Evolutionary conservation across 2,888 invertebrate genomes (phyloP), one percentile per base, ranked within the genome.

Genomic region (Leptogaster cylindrica): DNA sequence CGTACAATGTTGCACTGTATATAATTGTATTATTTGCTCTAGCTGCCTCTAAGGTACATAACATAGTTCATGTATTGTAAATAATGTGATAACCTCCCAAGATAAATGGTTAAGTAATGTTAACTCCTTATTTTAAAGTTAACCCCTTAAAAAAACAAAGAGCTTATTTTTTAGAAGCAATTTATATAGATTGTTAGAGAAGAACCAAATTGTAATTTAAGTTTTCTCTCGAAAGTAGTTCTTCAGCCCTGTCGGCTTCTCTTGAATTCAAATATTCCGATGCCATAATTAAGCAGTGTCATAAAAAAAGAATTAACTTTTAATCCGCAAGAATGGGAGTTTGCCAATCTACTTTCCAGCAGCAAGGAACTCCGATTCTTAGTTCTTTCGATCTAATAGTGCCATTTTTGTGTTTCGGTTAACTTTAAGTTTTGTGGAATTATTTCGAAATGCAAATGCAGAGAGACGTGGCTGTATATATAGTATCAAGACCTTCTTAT

Each of bases 111-210:
- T 48, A 64, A 48, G 33, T 28, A 64, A 28, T 48, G 64, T 48
- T 48, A 64, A 48, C 48, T 31, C 48, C 46, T 48, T 48, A 25
- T 23, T 36, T 52, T 51, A 66, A 69, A 66, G 48, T 65, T 69
- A 52, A 67, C 44, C 48, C 58, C 58, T n/a, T n/a, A n/a, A n/a
- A 44, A 48, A 41, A 63, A 64, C 63, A 65, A 69, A 69, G 69
- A 69, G 69, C 69, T 69, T 69, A 69, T 69, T 69, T 69, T 69
- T 46, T 69, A 69, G 69, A 67, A 69, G 64, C 46, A 67, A 67
- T 65, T 33, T 64, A 55, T 31, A 27, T 55, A 55, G 36, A 39
- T 18, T 20, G 55, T 55, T 55, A 55, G 55, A 12, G 55, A 55
- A 63, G 48, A 48, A 64, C 64, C 48, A 63, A 61, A 61, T 36